Conservation (phyloP, 2,113 vertebrate species). For the Empidonax alnorum region DNA sequence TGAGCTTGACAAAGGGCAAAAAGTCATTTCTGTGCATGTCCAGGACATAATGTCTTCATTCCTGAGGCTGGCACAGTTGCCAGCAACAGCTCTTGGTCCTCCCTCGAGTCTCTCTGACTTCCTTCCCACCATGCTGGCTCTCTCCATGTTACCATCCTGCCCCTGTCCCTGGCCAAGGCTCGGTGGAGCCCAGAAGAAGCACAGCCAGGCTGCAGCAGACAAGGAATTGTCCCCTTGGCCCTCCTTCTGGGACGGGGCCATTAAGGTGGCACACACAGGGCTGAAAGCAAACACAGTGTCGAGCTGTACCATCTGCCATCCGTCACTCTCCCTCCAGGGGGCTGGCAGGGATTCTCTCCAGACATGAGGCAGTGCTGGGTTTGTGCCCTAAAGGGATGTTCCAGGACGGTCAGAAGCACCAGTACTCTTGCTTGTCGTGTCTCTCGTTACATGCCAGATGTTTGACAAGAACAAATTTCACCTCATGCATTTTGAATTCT, state of each 20-base stretch:
- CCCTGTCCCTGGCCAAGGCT: not conserved
- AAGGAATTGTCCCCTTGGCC: not conserved
- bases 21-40: not conserved
- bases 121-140: not conserved
- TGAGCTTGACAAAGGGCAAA: not conserved
- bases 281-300: not conserved
- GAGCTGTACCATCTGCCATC: not conserved
- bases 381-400: not conserved
- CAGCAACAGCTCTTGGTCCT: not conserved
- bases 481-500: not conserved
- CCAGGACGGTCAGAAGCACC: not conserved
- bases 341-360: not conserved
- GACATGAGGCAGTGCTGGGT: not conserved
- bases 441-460: not conserved
- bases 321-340: not conserved
- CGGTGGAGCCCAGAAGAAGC: fast-evolving
- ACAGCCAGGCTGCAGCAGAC: not conserved
- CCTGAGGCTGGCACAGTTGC: not conserved
- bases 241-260: not conserved
- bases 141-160: fast-evolving
- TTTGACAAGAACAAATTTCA: not conserved
- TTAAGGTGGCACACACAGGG: not conserved
- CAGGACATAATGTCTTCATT: not conserved
- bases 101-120: not conserved
- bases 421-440: not conserved